phyloP scores from a whole-genome alignment of 2,113 vertebrate species.

The Silurus asotus region DNA sequence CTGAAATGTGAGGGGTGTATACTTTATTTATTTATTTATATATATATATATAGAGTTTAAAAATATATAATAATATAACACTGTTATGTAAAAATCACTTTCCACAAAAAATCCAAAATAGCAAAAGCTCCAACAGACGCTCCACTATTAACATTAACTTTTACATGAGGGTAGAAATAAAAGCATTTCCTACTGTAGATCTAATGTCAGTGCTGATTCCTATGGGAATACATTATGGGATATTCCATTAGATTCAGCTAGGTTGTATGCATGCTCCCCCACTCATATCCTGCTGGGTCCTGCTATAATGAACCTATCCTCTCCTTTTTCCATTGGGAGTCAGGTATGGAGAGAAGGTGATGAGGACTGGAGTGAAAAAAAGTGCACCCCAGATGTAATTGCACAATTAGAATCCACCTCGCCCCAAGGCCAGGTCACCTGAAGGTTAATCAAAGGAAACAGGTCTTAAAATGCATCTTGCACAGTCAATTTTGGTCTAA shows the following conservation, averaged over 20 bases:
- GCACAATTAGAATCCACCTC: constrained; percentile 57
- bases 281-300: not conserved
- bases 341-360: constrained; percentile 49
- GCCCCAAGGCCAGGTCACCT: constrained; percentile 68
- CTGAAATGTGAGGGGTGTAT: too few relatives aligned
- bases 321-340: constrained; percentile 32
- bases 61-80: too few relatives aligned
- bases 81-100: too few relatives aligned
- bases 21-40: too few relatives aligned
- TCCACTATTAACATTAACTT: not conserved
- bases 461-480: constrained; percentile 67
- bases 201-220: not conserved
- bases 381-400: constrained; percentile 51
- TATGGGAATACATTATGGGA: constrained; percentile 31
- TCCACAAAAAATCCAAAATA: not conserved
- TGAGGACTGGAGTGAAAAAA: constrained; percentile 11
- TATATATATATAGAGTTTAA: too few relatives aligned
- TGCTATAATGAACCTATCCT: constrained; percentile 25
- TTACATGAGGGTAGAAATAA: not conserved
- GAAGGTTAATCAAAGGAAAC: constrained; percentile 80
- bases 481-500: constrained; percentile 62
- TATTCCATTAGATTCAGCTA: constrained; percentile 35
- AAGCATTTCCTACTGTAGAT: not conserved
- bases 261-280: not conserved
- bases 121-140: not conserved